Conservation (phyloP, 2,113 vertebrate genomes). For the Electrona antarctica region DNA sequence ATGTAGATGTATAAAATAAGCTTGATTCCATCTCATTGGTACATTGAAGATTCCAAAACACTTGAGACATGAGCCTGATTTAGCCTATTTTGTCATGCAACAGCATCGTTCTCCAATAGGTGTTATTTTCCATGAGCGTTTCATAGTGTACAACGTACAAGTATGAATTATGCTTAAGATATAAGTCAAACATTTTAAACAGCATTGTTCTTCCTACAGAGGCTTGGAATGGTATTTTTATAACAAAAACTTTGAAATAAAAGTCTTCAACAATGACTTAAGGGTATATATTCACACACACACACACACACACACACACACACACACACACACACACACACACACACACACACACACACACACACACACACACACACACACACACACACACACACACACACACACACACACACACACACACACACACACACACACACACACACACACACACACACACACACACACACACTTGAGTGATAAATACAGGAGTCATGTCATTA, state of each 20-base stretch:
- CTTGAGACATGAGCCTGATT: constrained; percentile 25
- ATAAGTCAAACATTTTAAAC: constrained; percentile 30
- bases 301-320: neutral
- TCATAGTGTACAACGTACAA: too few relatives aligned
- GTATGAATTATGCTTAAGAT: neutral
- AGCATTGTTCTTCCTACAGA: constrained; percentile 47
- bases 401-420: neutral
- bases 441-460: neutral
- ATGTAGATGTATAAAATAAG: constrained; percentile 13
- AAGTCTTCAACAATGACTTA: constrained; percentile 58
- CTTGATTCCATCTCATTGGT: constrained; percentile 34
- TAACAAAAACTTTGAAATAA: constrained; percentile 73
- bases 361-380: neutral
- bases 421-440: neutral
- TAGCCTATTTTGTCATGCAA: too few relatives aligned
- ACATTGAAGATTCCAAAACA: constrained; percentile 26
- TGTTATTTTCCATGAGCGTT: too few relatives aligned
- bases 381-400: neutral
- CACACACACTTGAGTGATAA: neutral
- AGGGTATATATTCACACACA: too few relatives aligned
- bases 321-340: neutral
- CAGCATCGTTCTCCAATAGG: too few relatives aligned
- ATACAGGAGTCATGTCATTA: constrained; percentile 26
- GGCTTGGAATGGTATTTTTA: constrained; percentile 58
- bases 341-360: neutral